phyloP scores from a whole-genome alignment of 2,888 invertebrate genomes.

The Perithous albicinctus region DNA sequence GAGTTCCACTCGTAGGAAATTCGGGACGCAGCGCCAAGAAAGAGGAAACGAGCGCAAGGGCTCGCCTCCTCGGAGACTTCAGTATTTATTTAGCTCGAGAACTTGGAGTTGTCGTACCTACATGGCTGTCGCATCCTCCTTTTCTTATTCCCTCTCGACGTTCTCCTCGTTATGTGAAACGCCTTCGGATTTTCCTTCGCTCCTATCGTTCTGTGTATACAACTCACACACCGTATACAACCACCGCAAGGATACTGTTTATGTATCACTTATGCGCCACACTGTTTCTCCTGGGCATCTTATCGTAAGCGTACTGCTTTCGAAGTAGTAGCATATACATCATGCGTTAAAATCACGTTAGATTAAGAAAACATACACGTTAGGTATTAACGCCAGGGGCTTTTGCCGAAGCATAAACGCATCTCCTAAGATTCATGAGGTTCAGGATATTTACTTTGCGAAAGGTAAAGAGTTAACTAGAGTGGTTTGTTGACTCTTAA shows the following conservation, averaged over 20 bases:
- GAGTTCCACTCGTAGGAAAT: constrained; percentile 51
- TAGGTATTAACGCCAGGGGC: background rate
- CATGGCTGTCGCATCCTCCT: constrained; percentile 23
- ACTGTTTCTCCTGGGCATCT: constrained; percentile 4
- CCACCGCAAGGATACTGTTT: constrained; percentile 69
- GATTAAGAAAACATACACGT: background rate
- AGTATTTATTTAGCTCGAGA: constrained; percentile 58
- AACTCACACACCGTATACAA: constrained; percentile 58
- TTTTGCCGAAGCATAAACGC: background rate
- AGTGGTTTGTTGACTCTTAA: background rate
- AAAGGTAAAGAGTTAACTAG: background rate
- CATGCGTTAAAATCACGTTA: constrained; percentile 3
- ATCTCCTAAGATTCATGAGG: background rate
- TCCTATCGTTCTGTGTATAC: constrained; percentile 67
- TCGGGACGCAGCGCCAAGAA: constrained; percentile 8
- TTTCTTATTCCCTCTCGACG: constrained; percentile 28
- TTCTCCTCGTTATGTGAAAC: constrained; percentile 69
- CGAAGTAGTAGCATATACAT: background rate
- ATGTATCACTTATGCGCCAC: constrained; percentile 74
- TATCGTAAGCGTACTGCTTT: constrained; percentile 8
- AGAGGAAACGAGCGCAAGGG: constrained; percentile 41
- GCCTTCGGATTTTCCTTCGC: constrained; percentile 57
- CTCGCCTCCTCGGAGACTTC: constrained; percentile 50
- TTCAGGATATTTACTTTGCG: background rate
- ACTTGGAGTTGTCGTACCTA: constrained; percentile 36